A percentile compares a stretch with the other conserved stretches of the same genome.
phyloP scores from a whole-genome alignment of 92 coral and sea anemone species.

The Epizoanthus ramosus region DNA sequence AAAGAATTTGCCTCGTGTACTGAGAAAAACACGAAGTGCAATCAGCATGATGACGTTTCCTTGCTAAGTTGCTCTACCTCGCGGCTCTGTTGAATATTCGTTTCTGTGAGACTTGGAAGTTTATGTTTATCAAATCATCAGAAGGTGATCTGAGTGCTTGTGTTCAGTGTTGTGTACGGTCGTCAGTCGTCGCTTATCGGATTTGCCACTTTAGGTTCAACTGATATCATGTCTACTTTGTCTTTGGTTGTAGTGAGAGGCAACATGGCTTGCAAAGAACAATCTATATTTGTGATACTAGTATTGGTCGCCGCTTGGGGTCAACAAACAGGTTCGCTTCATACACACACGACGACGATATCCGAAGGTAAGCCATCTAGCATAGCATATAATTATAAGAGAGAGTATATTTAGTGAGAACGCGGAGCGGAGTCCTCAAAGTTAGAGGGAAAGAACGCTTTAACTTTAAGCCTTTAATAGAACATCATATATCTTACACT shows the following conservation, averaged over 20 bases:
- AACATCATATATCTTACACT: no score
- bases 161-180: neutral
- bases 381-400: no score
- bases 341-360: constrained; percentile 20
- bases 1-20: neutral
- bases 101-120: neutral
- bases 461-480: no score
- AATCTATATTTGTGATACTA: neutral
- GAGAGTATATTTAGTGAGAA: no score
- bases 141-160: neutral
- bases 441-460: no score
- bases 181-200: neutral
- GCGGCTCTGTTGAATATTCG: no score
- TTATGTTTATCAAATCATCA: neutral
- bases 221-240: neutral
- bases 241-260: constrained; percentile 1
- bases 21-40: no score
- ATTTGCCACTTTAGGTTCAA: neutral
- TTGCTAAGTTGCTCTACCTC: no score
- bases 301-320: constrained; percentile 22
- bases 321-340: neutral
- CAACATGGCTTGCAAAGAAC: constrained; percentile 23
- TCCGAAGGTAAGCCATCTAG: constrained; percentile 24
- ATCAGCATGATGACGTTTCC: no score
- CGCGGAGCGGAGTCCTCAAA: no score